Evolutionary conservation across 2,888 invertebrate genomes (phyloP).

Genomic region (Drosophila bunnanda): DNA sequence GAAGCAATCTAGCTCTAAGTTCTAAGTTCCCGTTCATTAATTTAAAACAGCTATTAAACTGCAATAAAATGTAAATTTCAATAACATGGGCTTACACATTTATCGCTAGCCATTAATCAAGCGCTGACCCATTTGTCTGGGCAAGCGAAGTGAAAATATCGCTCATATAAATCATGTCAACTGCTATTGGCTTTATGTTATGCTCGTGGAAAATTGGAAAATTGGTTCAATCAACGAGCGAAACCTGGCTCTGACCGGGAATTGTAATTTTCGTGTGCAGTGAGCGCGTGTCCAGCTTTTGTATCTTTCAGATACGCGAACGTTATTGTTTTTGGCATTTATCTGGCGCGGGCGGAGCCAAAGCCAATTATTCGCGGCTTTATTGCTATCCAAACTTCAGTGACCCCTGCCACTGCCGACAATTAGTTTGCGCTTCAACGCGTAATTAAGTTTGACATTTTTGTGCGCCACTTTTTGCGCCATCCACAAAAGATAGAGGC

Average conservation of each 20-base stretch:
- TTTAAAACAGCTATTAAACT: constrained; percentile 1
- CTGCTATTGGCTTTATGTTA: constrained; percentile 29
- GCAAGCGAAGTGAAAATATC: constrained; percentile 41
- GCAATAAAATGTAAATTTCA: constrained; percentile 15
- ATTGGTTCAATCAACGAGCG: constrained; percentile 45
- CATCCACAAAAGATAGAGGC: constrained; percentile 48
- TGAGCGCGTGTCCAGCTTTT: constrained; percentile 57
- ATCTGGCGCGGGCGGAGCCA: constrained; percentile 36
- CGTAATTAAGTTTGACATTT: constrained; percentile 76
- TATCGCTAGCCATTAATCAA: constrained; percentile 45
- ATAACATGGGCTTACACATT: constrained; percentile 6
- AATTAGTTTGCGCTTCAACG: constrained; percentile 77
- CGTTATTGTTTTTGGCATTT: constrained; percentile 34
- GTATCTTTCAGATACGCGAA: constrained; percentile 49
- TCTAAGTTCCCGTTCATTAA: background rate
- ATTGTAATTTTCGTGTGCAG: constrained; percentile 48
- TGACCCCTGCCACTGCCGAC: constrained; percentile 25
- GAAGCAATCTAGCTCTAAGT: background rate
- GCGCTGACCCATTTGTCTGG: constrained; percentile 49
- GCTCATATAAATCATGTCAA: constrained; percentile 64
- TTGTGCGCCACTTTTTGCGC: constrained; percentile 71
- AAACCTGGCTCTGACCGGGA: constrained; percentile 1
- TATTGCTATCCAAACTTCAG: constrained; percentile 44
- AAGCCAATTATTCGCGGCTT: constrained; percentile 53
- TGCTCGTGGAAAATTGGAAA: constrained; percentile 39